Evolutionary conservation across 2,797 vertebrate genomes (phyloP), one percentile per base, ranked within the genome.

Genomic region (Heteromormyrus szaboi): DNA sequence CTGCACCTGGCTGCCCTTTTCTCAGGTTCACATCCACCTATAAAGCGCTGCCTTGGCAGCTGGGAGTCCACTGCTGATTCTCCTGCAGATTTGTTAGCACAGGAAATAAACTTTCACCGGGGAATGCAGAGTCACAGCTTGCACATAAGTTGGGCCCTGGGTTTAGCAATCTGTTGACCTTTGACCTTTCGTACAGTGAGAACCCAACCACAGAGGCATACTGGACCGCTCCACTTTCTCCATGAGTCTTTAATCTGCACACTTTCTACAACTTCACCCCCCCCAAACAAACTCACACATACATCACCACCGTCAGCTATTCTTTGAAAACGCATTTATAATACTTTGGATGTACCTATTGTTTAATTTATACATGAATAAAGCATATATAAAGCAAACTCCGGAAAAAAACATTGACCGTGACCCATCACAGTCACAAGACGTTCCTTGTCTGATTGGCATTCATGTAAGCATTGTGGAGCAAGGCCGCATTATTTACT

Each of bases 401-500:
- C 12, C 2, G 1, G 68, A 14, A 46, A 51, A 56, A 29, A 33
- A 53, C 14, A 51, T 84, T 81, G 68, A 37, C 29, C 19, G 12
- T 87, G 41, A 87, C 44, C 86, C 86, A 51, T 89, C 12, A 37
- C 12, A n/a, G 65, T 29, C 53, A 72, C 62, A 37, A n/a, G 53
- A 41, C 54, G 2, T 62, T 87, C 33, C 2, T 48, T 2, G 9
- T 84, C 22, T 46, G 37, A 22, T 88, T 14, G 53, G 7, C 46
- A 59, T 85, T 62, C 12, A 81, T 83, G 68, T 62, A 22, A 37
- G 44, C n/a, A 19, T 46, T 41, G 19, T 79, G 14, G 65, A 83
- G 72, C 2, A 87, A 56, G 37, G 51, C 19, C 11, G 41, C 79
- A 87, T 89, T 51, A 89, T 89, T 87, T 87, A 87, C 19, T 17